These are phyloP conservation scores for Okapia johnstoni DNA, from an alignment of 2,113 vertebrate genomes.

Conservation along the genomic window DNA sequence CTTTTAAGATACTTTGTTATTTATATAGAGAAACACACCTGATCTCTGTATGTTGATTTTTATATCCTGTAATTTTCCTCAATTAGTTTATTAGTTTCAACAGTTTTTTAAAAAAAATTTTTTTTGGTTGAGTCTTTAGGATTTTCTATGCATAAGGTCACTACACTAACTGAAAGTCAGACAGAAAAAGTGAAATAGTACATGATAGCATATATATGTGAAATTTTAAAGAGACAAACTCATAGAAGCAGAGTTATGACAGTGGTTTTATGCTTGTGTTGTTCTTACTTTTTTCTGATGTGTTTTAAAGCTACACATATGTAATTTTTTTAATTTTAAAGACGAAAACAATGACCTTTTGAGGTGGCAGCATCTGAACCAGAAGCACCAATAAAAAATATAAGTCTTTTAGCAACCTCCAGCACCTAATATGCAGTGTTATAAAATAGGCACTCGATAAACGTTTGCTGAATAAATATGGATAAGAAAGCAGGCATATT, in stretches of 20 bases:
- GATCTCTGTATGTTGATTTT: neutral
- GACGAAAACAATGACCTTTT: neutral
- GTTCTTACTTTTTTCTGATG: neutral
- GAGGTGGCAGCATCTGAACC: neutral
- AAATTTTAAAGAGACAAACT: neutral
- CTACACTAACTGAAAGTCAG: neutral
- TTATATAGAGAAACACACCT: neutral
- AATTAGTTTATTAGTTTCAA: neutral
- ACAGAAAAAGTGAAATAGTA: neutral
- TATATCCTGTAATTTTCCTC: neutral
- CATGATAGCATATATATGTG: neutral
- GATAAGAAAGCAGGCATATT: neutral
- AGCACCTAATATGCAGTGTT: neutral
- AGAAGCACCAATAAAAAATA: neutral
- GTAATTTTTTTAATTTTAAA: neutral
- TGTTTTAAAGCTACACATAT: neutral
- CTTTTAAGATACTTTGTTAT: neutral
- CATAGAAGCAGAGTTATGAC: neutral
- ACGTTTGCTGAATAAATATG: conserved; percentile 36
- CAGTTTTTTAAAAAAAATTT: neutral
- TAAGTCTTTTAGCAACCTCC: neutral
- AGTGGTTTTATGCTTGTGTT: neutral
- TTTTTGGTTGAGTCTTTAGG: neutral
- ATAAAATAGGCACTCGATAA: neutral
- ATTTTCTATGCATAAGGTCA: neutral